These are phyloP conservation scores for Synergus japonicus DNA, from an alignment of 2,888 invertebrate species.

Conservation along the genomic window DNA sequence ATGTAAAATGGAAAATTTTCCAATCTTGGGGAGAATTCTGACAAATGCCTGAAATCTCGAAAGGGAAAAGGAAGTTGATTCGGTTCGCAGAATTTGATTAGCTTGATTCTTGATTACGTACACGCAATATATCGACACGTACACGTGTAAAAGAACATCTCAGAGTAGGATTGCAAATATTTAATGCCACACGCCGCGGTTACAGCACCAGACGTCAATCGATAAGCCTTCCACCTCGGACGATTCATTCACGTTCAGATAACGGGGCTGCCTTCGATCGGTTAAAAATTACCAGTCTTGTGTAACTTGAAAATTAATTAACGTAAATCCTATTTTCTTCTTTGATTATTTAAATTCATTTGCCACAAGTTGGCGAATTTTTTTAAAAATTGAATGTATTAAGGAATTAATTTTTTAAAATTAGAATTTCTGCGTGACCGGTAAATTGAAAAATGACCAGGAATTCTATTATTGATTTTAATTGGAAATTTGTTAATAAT, in stretches of 20 bases:
- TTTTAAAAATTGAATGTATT: no score
- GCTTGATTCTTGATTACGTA: background rate
- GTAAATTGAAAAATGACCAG: no score
- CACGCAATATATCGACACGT: background rate
- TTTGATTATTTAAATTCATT: no score
- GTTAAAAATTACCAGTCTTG: background rate
- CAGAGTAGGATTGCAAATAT: slow-evolving; percentile 16
- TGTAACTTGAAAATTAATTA: background rate
- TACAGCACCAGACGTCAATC: slow-evolving; percentile 29
- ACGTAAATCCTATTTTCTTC: background rate
- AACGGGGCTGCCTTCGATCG: background rate
- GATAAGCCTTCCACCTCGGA: slow-evolving; percentile 28
- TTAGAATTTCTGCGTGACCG: no score
- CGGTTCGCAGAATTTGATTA: background rate
- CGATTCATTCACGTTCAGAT: slow-evolving; percentile 34
- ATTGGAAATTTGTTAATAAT: background rate
- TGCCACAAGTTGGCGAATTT: no score
- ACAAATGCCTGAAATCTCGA: background rate
- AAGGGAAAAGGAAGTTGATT: background rate
- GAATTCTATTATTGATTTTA: background rate
- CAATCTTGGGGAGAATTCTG: background rate
- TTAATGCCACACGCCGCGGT: background rate
- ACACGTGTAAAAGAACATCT: background rate
- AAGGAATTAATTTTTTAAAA: no score
- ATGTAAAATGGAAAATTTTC: background rate